phyloP scores from a whole-genome alignment of 2,888 invertebrate genomes.

The Sesia apiformis region DNA sequence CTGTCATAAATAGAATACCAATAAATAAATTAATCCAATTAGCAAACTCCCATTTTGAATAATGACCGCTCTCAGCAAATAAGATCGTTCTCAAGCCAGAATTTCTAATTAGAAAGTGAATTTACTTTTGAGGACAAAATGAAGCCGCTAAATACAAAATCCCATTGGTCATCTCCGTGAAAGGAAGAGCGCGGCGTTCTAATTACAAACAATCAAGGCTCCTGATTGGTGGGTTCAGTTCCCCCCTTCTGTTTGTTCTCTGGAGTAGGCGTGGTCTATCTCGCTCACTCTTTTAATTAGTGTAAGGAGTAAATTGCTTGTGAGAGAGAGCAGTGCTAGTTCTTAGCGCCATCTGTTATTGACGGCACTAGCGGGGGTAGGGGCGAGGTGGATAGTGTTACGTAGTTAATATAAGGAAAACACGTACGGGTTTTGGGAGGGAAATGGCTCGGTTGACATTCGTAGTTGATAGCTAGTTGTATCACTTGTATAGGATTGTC shows the following conservation, averaged over 20 bases:
- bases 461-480: constrained; percentile 27
- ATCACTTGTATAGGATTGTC: too few relatives aligned
- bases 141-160: constrained; percentile 54
- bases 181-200: constrained; percentile 65
- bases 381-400: constrained; percentile 57
- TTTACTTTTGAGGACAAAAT: constrained; percentile 40
- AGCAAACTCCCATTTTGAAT: constrained; percentile 35
- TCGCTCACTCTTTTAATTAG: constrained; percentile 75
- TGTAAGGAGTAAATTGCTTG: constrained; percentile 75
- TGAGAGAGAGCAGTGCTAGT: constrained; percentile 66
- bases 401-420: constrained; percentile 70
- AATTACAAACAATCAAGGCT: constrained; percentile 74
- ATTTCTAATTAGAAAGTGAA: constrained; percentile 47
- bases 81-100: constrained; percentile 30
- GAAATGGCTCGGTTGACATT: constrained; percentile 54
- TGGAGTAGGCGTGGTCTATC: constrained; percentile 58
- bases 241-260: constrained; percentile 72
- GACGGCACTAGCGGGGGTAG: constrained; percentile 56
- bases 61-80: constrained; percentile 44
- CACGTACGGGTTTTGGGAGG: constrained; percentile 64
- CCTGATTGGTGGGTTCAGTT: constrained; percentile 54
- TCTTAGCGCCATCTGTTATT: constrained; percentile 67
- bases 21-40: background rate
- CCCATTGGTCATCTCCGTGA: constrained; percentile 65
- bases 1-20: constrained; percentile 9